Percentiles rank a stretch among this genome's conserved stretches.
phyloP scores from a whole-genome alignment of 2,113 vertebrate genomes.

The Ammodytes dubius region DNA sequence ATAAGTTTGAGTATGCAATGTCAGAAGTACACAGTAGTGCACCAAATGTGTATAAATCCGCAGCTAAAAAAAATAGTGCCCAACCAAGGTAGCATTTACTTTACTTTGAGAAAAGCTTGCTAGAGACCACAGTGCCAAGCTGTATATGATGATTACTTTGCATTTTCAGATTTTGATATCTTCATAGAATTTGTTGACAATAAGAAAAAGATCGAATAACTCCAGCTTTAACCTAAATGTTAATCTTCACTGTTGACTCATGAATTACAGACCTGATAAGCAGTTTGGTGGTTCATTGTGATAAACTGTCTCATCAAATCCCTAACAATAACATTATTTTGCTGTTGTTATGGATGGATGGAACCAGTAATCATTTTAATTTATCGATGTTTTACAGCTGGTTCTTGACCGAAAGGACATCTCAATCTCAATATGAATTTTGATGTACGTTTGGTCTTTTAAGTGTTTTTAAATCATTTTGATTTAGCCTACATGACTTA shows the following conservation, averaged over 20 bases:
- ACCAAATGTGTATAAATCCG: background rate
- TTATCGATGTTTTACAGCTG: background rate
- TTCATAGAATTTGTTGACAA: background rate
- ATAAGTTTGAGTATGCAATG: background rate
- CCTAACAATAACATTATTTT: background rate
- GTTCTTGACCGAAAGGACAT: background rate
- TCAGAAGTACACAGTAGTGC: background rate
- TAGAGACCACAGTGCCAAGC: background rate
- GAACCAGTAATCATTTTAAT: background rate
- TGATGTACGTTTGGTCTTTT: background rate
- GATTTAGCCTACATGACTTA: background rate
- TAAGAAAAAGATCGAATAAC: background rate
- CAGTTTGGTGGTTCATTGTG: background rate
- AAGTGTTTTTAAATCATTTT: background rate
- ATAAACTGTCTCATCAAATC: background rate
- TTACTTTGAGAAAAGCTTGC: background rate
- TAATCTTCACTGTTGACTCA: background rate
- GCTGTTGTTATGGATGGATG: background rate
- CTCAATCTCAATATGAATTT: slow-evolving; percentile 2
- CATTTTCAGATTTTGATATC: background rate
- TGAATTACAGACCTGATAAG: slow-evolving; percentile 35
- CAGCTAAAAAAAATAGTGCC: background rate
- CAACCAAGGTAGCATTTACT: background rate
- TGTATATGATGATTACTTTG: background rate
- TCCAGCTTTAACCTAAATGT: background rate